phyloP scores from a whole-genome alignment of 2,797 vertebrate species.

The Pempheris klunzingeri region DNA sequence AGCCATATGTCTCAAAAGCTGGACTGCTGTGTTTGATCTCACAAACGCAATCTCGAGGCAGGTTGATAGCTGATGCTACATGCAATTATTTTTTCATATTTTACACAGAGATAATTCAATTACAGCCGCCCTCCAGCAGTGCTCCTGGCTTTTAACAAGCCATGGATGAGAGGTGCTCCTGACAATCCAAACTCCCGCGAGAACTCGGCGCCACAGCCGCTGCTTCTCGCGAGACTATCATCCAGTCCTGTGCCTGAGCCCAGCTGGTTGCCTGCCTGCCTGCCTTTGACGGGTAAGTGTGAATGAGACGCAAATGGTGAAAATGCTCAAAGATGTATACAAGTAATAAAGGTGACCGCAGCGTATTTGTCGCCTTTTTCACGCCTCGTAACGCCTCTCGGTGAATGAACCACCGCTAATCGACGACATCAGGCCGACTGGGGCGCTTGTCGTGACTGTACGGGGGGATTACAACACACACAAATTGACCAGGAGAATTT shows the following conservation, averaged over 20 bases:
- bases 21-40: background rate
- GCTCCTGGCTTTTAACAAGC: conserved; percentile 35
- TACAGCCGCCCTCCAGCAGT: background rate
- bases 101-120: background rate
- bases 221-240: conserved; percentile 81
- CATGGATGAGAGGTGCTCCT: conserved; percentile 33
- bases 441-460: conserved; percentile 78
- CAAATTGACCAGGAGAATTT: conserved; percentile 46
- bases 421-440: conserved; percentile 70
- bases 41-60: background rate
- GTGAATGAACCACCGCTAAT: conserved; percentile 15
- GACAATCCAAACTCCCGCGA: conserved; percentile 74
- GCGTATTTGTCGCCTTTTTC: background rate
- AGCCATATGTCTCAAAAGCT: conserved; percentile 7
- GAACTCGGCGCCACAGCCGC: conserved; percentile 32
- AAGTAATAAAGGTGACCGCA: background rate
- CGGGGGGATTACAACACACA: conserved; percentile 52
- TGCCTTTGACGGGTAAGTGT: conserved; percentile 83
- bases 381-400: background rate
- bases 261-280: conserved; percentile 80
- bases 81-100: background rate
- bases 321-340: conserved; percentile 42
- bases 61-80: background rate
- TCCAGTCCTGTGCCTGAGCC: conserved; percentile 77
- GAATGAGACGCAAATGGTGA: conserved; percentile 71